These are phyloP conservation scores for Speoplatyrhinus poulsoni DNA, from an alignment of 2,113 vertebrate genomes.

Conservation along the genomic window DNA sequence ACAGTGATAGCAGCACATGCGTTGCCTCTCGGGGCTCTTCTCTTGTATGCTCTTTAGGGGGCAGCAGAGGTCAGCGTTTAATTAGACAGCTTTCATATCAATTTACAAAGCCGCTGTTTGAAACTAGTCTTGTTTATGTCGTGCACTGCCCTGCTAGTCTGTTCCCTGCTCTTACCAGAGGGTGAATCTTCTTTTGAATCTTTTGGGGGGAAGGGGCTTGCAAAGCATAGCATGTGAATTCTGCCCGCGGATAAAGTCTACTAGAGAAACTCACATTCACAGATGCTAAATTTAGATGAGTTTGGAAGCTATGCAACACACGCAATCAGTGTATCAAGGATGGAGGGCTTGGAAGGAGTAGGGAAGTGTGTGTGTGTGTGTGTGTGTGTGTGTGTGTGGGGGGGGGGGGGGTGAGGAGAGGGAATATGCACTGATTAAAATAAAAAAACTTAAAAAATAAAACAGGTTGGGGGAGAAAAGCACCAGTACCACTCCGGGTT, in stretches of 20 bases:
- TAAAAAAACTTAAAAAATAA: conserved; percentile 1
- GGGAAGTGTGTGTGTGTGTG: neutral
- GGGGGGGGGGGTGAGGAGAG: conserved; percentile 11
- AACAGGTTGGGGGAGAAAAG: conserved; percentile 1
- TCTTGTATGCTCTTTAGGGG: conserved; percentile 66
- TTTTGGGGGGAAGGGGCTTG: neutral
- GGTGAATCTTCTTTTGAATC: conserved; percentile 31
- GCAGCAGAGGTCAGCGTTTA: conserved; percentile 75
- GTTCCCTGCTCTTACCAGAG: conserved; percentile 11
- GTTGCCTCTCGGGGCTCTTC: conserved; percentile 23
- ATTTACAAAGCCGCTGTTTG: conserved; percentile 62
- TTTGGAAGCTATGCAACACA: conserved; percentile 60
- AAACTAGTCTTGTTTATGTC: conserved; percentile 66
- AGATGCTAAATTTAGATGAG: conserved; percentile 70
- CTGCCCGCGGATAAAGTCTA: conserved; percentile 45
- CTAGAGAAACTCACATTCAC: conserved; percentile 42
- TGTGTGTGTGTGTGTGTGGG: neutral
- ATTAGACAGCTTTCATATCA: conserved; percentile 61
- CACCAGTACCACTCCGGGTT: conserved; percentile 52
- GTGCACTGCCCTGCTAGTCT: conserved; percentile 33
- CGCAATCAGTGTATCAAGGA: conserved; percentile 57
- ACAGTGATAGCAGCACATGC: conserved; percentile 22
- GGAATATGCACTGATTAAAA: conserved; percentile 14
- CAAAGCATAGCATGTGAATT: conserved; percentile 32
- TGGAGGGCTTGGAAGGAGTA: conserved; percentile 20